Conservation (phyloP, 2,797 vertebrate genomes). For the Girardinus metallicus region DNA sequence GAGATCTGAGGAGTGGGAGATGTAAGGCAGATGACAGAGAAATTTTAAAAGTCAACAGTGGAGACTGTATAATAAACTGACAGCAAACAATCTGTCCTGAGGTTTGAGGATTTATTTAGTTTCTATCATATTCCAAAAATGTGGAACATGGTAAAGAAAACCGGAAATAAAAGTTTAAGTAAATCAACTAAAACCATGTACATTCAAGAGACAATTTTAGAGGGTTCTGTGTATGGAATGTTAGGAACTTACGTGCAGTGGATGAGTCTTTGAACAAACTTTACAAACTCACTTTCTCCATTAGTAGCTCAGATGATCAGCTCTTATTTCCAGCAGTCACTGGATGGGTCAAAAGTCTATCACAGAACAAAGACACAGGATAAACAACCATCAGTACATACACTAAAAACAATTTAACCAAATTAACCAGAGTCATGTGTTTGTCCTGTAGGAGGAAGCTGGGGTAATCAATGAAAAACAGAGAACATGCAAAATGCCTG, state of each 20-base stretch:
- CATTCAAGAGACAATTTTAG: not conserved
- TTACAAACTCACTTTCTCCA: not conserved
- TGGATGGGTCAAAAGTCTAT: too few species aligned
- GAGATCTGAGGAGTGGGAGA: slow-evolving; percentile 3
- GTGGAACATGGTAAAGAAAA: not conserved
- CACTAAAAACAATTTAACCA: not conserved
- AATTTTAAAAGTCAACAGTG: not conserved
- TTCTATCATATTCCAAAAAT: not conserved
- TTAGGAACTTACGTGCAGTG: not conserved
- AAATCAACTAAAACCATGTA: not conserved
- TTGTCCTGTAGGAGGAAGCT: too few species aligned
- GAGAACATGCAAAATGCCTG: too few species aligned
- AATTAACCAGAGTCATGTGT: not conserved
- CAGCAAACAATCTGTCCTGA: not conserved
- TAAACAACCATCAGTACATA: too few species aligned
- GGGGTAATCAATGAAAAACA: too few species aligned
- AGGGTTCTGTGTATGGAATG: not conserved
- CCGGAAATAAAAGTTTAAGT: too few species aligned
- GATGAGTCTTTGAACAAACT: not conserved
- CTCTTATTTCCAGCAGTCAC: not conserved
- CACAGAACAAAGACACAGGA: too few species aligned
- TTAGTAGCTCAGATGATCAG: not conserved
- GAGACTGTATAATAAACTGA: not conserved
- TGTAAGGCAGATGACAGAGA: slow-evolving; percentile 16
- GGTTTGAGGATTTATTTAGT: not conserved